Base-by-base conservation (phyloP, 2,113 vertebrate species). In the Poeciliopsis prolifica region DNA sequence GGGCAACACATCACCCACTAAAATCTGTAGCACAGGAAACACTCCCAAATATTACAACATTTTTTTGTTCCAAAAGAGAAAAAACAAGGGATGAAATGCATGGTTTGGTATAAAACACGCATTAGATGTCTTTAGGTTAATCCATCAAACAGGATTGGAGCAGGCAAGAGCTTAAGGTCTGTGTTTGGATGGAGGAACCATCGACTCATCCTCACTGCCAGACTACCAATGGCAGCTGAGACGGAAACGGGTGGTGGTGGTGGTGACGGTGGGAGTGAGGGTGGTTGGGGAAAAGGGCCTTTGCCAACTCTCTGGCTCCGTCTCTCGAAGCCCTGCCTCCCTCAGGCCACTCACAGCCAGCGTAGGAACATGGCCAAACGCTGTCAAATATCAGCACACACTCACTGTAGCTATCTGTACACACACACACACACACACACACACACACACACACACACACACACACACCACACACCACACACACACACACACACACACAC, bases 291-390 rank as follows among this genome's bases (percentile, higher is more conserved):
- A 9, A 22, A 5, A 24, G 28, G 40, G 82, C 61, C 77, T 74
- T 64, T 88, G 91, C 89, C 88, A 92, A 89, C 78, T 83, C 84
- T 84, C 84, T 90, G 84, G 82, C 87, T 88, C 78, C 3, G 80
- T 87, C 82, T 83, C 79, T 78, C 6, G 82, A 78, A 77, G 81
- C 84, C 86, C 74, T 77, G 88, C 77, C 83, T 88, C 84, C 87
- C 87, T 80, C 78, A 80, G 82, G 91, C 84, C 84, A 62, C 80
- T 88, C 86, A 79, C 87, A 88, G 88, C 89, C 88, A 88, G 88
- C n/a, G 72, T 24, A 88, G 88, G 83, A 83, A 86, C 77, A 72
- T 60, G 77, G 86, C 89, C 89, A 88, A 58, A 72, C 19, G 60
- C 86, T 82, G 84, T 88, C 87, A 87, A 78, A 87, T 88, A 88